A percentile compares a stretch with the other conserved stretches of the same genome.
Conservation (phyloP, 37 sponge, comb jelly and placozoan genomes). For the Petrosia ficiformis region DNA sequence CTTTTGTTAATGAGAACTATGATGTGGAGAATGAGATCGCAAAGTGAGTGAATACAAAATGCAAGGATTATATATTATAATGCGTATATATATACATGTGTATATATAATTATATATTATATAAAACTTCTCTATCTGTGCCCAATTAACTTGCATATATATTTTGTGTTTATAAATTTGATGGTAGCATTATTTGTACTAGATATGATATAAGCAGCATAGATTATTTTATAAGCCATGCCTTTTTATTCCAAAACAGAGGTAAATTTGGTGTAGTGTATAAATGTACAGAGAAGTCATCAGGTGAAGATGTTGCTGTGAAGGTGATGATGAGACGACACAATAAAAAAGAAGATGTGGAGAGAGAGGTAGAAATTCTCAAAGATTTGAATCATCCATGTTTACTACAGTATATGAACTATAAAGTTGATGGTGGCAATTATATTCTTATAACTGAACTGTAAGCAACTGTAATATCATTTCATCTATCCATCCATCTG, state of each 20-base stretch:
- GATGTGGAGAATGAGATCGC: conserved; percentile 40
- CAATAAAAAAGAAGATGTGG: conserved; percentile 60
- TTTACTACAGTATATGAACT: conserved; percentile 35
- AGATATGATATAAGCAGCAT: no score
- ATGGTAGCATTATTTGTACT: no score
- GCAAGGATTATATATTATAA: neutral
- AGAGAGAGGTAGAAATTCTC: conserved; percentile 65
- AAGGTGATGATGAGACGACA: conserved; percentile 55
- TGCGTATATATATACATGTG: no score
- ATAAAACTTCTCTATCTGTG: no score
- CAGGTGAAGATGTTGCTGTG: conserved; percentile 24
- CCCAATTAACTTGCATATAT: no score
- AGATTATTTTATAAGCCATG: conserved; percentile 1
- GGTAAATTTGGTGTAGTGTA: conserved; percentile 75
- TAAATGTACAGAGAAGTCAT: conserved; percentile 16
- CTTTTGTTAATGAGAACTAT: conserved; percentile 20
- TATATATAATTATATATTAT: no score
- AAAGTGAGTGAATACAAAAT: conserved; percentile 17
- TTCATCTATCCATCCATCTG: no score
- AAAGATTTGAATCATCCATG: conserved; percentile 48
- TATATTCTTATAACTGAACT: conserved; percentile 71
- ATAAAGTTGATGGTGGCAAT: conserved; percentile 28
- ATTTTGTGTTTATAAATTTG: no score
- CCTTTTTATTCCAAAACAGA: conserved; percentile 34
- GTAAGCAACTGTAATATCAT: conserved; percentile 63